A percentile compares a stretch with the other conserved stretches of the same genome.
Conservation (phyloP, 2,113 vertebrate species). For the Microtus pennsylvanicus region DNA sequence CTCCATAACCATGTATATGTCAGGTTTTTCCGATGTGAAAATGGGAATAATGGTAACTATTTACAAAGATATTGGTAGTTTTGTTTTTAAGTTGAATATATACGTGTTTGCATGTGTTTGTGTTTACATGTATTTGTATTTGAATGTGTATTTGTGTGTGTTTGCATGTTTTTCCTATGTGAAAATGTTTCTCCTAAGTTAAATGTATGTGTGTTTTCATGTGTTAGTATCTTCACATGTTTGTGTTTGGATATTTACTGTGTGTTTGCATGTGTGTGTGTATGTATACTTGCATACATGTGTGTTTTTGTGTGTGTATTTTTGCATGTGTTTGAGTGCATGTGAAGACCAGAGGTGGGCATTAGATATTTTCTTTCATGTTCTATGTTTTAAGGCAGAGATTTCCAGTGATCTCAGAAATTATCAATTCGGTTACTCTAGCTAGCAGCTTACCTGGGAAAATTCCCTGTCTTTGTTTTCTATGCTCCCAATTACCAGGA, state of each 20-base stretch:
- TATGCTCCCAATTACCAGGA: no score
- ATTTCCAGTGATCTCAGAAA: neutral
- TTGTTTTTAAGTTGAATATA: neutral
- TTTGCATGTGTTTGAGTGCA: neutral
- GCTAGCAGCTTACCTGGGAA: neutral
- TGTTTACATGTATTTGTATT: no score
- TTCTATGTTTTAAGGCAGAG: neutral
- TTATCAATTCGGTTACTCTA: neutral
- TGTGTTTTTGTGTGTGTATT: neutral
- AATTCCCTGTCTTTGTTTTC: no score
- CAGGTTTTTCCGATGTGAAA: neutral
- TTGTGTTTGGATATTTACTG: neutral
- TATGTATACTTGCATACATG: neutral
- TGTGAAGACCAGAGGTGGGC: neutral
- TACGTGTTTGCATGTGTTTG: neutral
- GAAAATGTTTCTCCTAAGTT: no score
- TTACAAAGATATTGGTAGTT: neutral
- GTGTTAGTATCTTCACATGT: no score
- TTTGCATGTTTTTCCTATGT: neutral
- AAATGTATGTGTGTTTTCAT: neutral
- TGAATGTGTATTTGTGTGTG: neutral
- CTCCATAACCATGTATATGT: neutral
- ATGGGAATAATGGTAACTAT: neutral
- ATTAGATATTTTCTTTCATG: neutral
- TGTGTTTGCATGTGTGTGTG: neutral